Evolutionary conservation across 2,888 invertebrate genomes (phyloP).

Genomic region (Patella pellucida): DNA sequence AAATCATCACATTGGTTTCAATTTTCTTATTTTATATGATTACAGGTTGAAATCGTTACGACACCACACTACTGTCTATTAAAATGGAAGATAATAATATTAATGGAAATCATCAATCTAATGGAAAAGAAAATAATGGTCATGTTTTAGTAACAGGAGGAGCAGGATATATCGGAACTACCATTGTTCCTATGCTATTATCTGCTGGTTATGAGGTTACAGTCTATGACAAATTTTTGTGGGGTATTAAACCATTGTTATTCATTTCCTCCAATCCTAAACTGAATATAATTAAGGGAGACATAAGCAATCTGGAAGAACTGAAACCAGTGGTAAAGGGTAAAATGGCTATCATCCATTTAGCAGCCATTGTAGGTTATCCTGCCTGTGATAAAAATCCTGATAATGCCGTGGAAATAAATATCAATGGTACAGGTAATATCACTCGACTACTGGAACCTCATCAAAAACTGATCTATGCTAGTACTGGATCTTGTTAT

Average conservation of each 20-base stretch:
- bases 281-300: constrained; percentile 54
- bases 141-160: constrained; percentile 66
- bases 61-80: no score
- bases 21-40: no score
- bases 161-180: constrained; percentile 70
- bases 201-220: constrained; percentile 66
- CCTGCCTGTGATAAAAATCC: constrained; percentile 69
- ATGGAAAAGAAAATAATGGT: constrained; percentile 15
- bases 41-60: no score
- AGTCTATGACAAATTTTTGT: constrained; percentile 66
- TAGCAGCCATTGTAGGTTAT: constrained; percentile 70
- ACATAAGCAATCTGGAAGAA: constrained; percentile 57
- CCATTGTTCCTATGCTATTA: constrained; percentile 66
- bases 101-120: no score
- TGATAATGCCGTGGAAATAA: constrained; percentile 58
- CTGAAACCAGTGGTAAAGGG: constrained; percentile 52
- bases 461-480: constrained; percentile 65
- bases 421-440: constrained; percentile 63
- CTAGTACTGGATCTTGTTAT: constrained; percentile 70
- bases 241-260: constrained; percentile 64
- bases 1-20: no score
- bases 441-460: constrained; percentile 55
- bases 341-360: constrained; percentile 63
- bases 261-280: constrained; percentile 49
- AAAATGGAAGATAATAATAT: no score